phyloP scores from a whole-genome alignment of 2,797 vertebrate species.

The Botia almorhae region DNA sequence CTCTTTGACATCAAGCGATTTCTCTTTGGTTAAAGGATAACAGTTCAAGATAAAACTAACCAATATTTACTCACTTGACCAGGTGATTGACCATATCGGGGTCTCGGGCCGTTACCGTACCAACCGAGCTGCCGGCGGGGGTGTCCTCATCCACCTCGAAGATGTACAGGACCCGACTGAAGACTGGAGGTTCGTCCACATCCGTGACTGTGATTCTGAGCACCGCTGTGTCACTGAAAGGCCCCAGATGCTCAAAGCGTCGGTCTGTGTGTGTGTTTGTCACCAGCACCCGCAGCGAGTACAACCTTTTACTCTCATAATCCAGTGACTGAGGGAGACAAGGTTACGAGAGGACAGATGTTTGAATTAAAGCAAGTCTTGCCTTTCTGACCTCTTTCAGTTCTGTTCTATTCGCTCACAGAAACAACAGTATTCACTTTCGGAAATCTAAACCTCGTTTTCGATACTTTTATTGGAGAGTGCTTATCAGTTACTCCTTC shows the following conservation, averaged over 20 bases:
- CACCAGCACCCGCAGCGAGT: constrained; percentile 91
- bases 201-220: constrained; percentile 91
- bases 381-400: constrained; percentile 37
- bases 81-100: constrained; percentile 86
- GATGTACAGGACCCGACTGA: constrained; percentile 86
- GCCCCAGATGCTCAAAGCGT: constrained; percentile 86
- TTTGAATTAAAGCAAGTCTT: constrained; percentile 39
- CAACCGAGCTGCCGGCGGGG: constrained; percentile 88
- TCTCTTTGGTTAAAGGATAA: too few relatives aligned
- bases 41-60: too few relatives aligned
- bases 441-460: constrained; percentile 32
- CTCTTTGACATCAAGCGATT: too few relatives aligned
- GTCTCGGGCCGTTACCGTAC: constrained; percentile 89
- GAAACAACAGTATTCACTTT: constrained; percentile 42
- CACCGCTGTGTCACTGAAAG: constrained; percentile 91
- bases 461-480: constrained; percentile 32
- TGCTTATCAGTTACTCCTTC: constrained; percentile 40
- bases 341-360: constrained; percentile 40
- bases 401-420: constrained; percentile 21
- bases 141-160: constrained; percentile 95
- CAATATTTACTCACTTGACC: constrained; percentile 84
- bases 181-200: constrained; percentile 89
- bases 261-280: constrained; percentile 89
- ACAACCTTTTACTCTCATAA: constrained; percentile 90
- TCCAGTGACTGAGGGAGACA: constrained; percentile 85